phyloP scores from a whole-genome alignment of 1,140 invertebrate species.

The Drosophila nigrodunni region DNA sequence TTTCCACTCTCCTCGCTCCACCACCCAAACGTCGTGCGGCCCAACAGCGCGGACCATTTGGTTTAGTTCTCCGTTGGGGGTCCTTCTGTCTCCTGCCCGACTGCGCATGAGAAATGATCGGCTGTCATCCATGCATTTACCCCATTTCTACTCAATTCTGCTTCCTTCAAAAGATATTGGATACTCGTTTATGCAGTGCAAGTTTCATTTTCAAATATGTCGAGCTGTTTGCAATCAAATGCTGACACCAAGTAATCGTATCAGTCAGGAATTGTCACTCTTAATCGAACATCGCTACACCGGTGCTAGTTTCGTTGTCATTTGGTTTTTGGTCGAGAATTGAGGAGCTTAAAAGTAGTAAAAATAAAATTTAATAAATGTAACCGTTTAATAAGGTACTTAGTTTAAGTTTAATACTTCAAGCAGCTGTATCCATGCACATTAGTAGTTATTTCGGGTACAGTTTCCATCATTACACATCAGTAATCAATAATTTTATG shows the following conservation, averaged over 20 bases:
- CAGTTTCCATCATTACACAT: too few relatives aligned
- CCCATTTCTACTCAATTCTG: not conserved
- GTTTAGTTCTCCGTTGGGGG: constrained; percentile 15
- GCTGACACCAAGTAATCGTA: not conserved
- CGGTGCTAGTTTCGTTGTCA: too few relatives aligned
- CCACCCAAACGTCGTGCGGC: constrained; percentile 33
- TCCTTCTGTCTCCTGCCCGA: constrained; percentile 31
- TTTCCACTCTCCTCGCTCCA: not conserved
- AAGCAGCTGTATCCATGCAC: too few relatives aligned
- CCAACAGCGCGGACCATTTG: constrained; percentile 29
- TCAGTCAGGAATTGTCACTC: not conserved
- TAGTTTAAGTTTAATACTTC: too few relatives aligned
- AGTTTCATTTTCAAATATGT: not conserved
- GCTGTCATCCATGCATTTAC: constrained; percentile 33
- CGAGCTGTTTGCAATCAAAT: not conserved
- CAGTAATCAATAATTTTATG: too few relatives aligned
- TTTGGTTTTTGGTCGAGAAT: too few relatives aligned
- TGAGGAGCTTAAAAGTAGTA: too few relatives aligned
- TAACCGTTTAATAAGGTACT: too few relatives aligned
- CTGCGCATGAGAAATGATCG: constrained; percentile 69
- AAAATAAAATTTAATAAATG: too few relatives aligned
- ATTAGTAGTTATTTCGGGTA: too few relatives aligned
- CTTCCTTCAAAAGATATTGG: not conserved
- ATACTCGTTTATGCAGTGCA: not conserved
- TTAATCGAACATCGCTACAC: too few relatives aligned